Evolutionary conservation across 2,888 invertebrate species (phyloP), one percentile per base, ranked within the genome.

Genomic region (Bursaphelenchus okinawaensis): DNA sequence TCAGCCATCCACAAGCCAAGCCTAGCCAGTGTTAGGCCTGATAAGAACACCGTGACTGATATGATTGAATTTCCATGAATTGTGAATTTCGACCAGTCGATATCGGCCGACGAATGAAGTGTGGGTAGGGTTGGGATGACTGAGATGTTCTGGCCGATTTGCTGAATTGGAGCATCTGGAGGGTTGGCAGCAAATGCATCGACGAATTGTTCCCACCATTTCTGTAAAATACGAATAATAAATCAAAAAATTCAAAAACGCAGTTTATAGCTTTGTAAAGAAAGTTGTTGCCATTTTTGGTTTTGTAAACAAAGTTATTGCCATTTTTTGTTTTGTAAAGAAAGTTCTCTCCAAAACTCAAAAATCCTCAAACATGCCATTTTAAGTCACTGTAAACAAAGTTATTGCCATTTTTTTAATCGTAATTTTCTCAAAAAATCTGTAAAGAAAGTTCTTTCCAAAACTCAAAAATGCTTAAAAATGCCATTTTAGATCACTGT

Each of bases 1-100:
- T 79, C 79, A 7, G 78, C 76, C 24, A 79, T 67, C 79, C 79
- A 79, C 9, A 79, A 70, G 8, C 79, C 78, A 67, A 28, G 9
- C 20, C 62, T 22, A n/a, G 62, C 62, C 27, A 62, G 19, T 12
- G 62, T 62, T 2, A 62, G 50, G 28, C 62, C 62, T n/a, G 52
- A 55, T 4, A 60, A 60, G 19, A 60, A 60, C 12, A 60, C 57
- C 28, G 24, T 3, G 19, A 56, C 50, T 19, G 23, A 59, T 19
- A 52, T 31, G 9, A 22, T n/a, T 4, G 78, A 66, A 71, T 69
- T 23, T 68, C 69, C 16, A 24, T 4, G 26, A 6, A 62, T 55
- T 4, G 62, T 62, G 9, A 62, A 62, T 6, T 22, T 1, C 12
- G 62, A 60, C 62, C 62, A 62, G 20, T 62, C 62, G 12, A 62